Conservation (phyloP, 2,888 invertebrate genomes). For the Tachina grossa region DNA sequence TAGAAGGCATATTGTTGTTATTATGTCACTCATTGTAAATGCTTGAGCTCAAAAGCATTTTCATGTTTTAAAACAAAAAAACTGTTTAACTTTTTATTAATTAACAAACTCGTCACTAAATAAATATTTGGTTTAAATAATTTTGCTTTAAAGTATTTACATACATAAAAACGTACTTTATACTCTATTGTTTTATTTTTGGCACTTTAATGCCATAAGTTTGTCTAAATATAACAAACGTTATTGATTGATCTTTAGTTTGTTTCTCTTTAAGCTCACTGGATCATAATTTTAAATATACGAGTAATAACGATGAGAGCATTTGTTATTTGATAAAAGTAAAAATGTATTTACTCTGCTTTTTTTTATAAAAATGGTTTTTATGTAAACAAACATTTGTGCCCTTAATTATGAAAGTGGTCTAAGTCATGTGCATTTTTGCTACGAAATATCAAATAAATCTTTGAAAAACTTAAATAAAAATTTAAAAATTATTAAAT, state of each 20-base stretch:
- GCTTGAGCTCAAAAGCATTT: no score
- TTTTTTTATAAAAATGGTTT: not conserved
- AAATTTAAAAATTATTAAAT: no score
- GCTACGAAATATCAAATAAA: no score
- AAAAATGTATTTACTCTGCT: not conserved
- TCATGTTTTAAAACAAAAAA: no score
- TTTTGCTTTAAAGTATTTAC: not conserved
- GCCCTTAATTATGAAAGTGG: no score
- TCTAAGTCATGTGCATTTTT: no score
- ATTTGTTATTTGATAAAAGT: not conserved
- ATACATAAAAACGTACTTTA: constrained; percentile 28
- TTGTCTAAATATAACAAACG: constrained; percentile 31
- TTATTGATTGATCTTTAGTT: constrained; percentile 38
- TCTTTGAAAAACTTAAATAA: no score
- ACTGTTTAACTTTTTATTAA: no score
- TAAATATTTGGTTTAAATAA: not conserved
- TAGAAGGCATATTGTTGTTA: no score
- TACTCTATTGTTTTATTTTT: constrained; percentile 22
- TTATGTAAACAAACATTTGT: constrained; percentile 3
- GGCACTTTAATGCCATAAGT: not conserved
- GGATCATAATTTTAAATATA: constrained; percentile 17
- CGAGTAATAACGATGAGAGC: not conserved
- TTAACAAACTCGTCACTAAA: not conserved
- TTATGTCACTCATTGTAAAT: no score
- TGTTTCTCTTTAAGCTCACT: constrained; percentile 18